A percentile compares a stretch with the other conserved stretches of the same genome.
Conservation (phyloP, 2,797 vertebrate species). For the Darevskia nairensis region DNA sequence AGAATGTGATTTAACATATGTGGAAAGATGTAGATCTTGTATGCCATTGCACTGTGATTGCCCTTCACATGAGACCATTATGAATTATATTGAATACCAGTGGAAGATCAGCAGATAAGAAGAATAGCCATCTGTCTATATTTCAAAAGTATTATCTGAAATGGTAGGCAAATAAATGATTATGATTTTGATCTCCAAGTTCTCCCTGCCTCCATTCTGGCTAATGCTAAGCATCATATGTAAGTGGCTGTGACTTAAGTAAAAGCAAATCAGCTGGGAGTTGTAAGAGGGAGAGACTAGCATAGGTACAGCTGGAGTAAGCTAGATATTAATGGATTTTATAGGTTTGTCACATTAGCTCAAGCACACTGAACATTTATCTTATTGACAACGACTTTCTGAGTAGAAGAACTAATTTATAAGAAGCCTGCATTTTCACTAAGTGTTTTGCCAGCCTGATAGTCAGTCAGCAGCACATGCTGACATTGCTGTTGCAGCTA, state of each 20-base stretch:
- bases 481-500: conserved; percentile 50
- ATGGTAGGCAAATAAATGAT: conserved; percentile 32
- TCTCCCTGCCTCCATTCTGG: conserved; percentile 13
- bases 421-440: conserved; percentile 50
- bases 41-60: too few species aligned
- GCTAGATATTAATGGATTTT: conserved; percentile 50
- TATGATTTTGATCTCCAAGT: conserved; percentile 40
- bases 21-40: background rate
- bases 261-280: conserved; percentile 41
- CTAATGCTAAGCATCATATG: conserved; percentile 9
- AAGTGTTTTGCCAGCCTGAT: conserved; percentile 46
- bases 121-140: background rate
- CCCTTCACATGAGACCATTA: accelerated
- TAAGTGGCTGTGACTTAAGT: conserved; percentile 35
- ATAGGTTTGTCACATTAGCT: conserved; percentile 56
- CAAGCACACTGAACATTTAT: conserved; percentile 37
- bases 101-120: background rate
- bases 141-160: background rate
- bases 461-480: conserved; percentile 20
- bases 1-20: background rate
- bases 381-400: conserved; percentile 51
- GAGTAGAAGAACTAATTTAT: conserved; percentile 19
- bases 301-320: background rate
- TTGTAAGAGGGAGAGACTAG: conserved; percentile 32
- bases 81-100: conserved; percentile 11